A percentile compares a stretch with the other conserved stretches of the same genome.
Conservation (phyloP, 2,888 invertebrate species). For the Pachymerium ferrugineum region DNA sequence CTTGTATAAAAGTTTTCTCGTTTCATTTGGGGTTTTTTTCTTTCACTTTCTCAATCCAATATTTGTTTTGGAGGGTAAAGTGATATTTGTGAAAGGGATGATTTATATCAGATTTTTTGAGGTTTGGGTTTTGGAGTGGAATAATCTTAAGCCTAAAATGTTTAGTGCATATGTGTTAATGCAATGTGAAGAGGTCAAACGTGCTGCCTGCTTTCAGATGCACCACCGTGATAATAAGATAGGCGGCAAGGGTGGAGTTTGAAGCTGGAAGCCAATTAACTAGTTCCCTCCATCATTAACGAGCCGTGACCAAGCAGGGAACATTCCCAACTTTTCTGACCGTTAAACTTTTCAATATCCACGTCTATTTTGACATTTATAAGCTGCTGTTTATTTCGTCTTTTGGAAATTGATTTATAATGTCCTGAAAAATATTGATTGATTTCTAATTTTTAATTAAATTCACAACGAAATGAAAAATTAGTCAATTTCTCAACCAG, state of each 20-base stretch:
- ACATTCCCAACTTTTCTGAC: background rate
- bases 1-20: no score
- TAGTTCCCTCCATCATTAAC: conserved; percentile 9
- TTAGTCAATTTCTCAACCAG: no score
- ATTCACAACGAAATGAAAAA: no score
- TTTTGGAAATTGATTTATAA: no score
- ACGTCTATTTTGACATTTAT: background rate
- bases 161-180: conserved; percentile 5
- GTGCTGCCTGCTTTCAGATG: background rate
- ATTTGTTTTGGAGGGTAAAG: background rate
- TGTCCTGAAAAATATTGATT: no score
- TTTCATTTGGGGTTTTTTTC: background rate
- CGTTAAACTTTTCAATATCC: background rate
- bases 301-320: background rate
- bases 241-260: conserved; percentile 1
- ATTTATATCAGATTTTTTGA: no score
- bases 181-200: conserved; percentile 25
- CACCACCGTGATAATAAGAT: conserved; percentile 15
- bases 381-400: no score
- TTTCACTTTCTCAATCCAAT: background rate
- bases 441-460: no score
- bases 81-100: no score
- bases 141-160: background rate
- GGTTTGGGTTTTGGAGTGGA: background rate
- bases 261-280: background rate